phyloP scores from a whole-genome alignment of 2,113 vertebrate species.

The Dolichallabes microphthalmus region DNA sequence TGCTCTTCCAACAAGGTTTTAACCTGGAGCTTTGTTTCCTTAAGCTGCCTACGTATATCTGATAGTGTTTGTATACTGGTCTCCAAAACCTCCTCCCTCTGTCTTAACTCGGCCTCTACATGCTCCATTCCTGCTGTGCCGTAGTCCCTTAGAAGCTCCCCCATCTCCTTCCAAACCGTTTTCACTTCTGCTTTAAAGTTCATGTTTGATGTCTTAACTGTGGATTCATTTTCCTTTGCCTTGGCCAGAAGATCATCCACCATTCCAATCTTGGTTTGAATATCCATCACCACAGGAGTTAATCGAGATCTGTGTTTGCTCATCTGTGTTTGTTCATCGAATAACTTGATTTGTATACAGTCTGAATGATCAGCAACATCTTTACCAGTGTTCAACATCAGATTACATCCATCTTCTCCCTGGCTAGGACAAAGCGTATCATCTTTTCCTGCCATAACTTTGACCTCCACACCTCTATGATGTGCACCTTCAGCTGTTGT shows the following conservation, averaged over 20 bases:
- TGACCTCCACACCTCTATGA: background rate
- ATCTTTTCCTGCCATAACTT: background rate
- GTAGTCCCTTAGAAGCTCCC: slow-evolving; percentile 55
- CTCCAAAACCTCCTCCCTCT: slow-evolving; percentile 54
- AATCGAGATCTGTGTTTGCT: slow-evolving; percentile 58
- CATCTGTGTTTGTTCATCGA: slow-evolving; percentile 35
- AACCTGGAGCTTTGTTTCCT: slow-evolving; percentile 50
- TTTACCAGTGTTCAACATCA: background rate
- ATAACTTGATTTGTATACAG: background rate
- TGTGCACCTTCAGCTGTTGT: background rate
- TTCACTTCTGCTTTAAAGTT: slow-evolving; percentile 59
- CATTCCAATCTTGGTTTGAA: slow-evolving; percentile 61
- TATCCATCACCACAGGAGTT: slow-evolving; percentile 58
- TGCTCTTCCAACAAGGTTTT: slow-evolving; percentile 59
- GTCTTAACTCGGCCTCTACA: slow-evolving; percentile 61
- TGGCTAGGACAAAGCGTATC: background rate
- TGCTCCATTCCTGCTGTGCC: slow-evolving; percentile 52
- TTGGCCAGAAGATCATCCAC: slow-evolving; percentile 58
- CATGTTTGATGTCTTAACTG: slow-evolving; percentile 48
- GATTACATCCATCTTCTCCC: background rate
- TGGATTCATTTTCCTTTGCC: slow-evolving; percentile 56
- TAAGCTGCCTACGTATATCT: slow-evolving; percentile 59
- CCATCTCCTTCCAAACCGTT: slow-evolving; percentile 58
- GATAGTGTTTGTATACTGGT: slow-evolving; percentile 49
- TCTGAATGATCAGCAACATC: slow-evolving; percentile 12